These are phyloP conservation scores for Ridgeia piscesae DNA, from an alignment of 1,140 invertebrate species.

Conservation along the genomic window DNA sequence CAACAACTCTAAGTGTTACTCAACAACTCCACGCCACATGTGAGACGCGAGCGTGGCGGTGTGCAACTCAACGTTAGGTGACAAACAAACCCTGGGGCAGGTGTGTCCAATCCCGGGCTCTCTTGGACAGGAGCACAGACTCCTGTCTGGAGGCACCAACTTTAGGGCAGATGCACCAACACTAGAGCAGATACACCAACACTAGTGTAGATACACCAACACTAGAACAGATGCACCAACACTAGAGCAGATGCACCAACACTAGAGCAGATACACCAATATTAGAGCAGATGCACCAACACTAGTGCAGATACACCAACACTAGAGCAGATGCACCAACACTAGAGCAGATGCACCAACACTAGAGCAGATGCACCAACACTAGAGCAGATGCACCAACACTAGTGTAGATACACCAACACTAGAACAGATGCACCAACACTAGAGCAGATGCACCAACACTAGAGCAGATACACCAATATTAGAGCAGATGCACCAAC, in stretches of 20 bases:
- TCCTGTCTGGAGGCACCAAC: background rate
- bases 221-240: too few relatives aligned
- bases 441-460: too few relatives aligned
- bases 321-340: too few relatives aligned
- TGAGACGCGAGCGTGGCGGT: background rate
- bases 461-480: background rate
- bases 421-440: background rate
- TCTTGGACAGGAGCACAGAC: background rate
- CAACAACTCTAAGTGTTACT: background rate
- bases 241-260: too few relatives aligned
- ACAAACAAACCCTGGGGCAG: background rate
- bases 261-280: too few relatives aligned
- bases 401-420: too few relatives aligned
- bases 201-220: too few relatives aligned
- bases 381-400: background rate
- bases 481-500: background rate
- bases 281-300: too few relatives aligned
- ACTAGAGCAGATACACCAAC: background rate
- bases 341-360: background rate
- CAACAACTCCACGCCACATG: background rate
- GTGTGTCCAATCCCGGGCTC: background rate
- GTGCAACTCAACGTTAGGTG: background rate
- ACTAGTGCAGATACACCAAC: too few relatives aligned
- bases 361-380: background rate
- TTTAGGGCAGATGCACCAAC: background rate